Evolutionary conservation across 2,888 invertebrate species (phyloP), one percentile per base, ranked within the genome.

Genomic region (Hyles lineata): DNA sequence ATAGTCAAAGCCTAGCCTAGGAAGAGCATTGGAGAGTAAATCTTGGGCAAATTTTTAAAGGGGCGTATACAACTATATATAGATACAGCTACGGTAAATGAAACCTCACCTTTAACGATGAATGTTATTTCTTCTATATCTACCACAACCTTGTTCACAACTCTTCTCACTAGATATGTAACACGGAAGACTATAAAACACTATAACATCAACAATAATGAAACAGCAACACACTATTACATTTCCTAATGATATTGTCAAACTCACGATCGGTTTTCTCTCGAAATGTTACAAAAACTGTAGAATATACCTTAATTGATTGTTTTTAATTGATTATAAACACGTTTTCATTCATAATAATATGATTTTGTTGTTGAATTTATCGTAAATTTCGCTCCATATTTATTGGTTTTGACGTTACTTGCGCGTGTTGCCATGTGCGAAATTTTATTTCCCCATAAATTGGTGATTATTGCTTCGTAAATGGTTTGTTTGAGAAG

Each of bases 261-360:
- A 81, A 72, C 76, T 74, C 78, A 78, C 76, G n/a, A n/a, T 55
- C 52, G 35, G 71, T 76, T 78, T 76, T 25, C 74, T 77, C 70
- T 72, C 70, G 74, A 80, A 79, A 80, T 75, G 70, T 58, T 50
- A 73, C 50, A 1, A n/a, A 55, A 70, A 62, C 62, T n/a, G 1
- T 32, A 58, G 52, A 50, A 62, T 62, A 70, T 25, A 9, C 23
- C 25, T 25, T 72, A 75, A 67, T 63, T 71, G 63, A 70, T 69
- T 62, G 21, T 55, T 70, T 67, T 72, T 71, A 60, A 71, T 63
- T 58, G 25, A 71, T 61, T 63, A 74, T 23, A 70, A 76, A 75
- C 77, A 80, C 84, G 80, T 86, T 91, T 93, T 92, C 92, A 93
- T 93, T 93, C 93, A 93, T 92, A 85, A 93, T 89, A 86, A 77